Evolutionary conservation across 2,888 invertebrate species (phyloP).

Genomic region (Mechanitis messenoides): DNA sequence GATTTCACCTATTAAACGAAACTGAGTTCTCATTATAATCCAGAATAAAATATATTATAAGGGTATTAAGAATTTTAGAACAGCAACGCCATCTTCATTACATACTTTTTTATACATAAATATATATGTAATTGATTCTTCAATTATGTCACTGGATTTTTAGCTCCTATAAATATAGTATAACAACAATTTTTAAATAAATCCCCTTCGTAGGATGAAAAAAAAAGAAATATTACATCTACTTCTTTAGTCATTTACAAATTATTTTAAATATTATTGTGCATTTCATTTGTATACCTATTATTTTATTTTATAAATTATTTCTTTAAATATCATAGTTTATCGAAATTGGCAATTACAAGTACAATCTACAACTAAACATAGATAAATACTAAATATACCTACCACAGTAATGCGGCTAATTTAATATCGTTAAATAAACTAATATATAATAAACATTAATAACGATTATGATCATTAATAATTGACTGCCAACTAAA

Average conservation of each 20-base stretch:
- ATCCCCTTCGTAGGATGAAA: not conserved
- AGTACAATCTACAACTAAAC: not conserved
- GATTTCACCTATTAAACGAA: too few relatives aligned
- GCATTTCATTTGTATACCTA: slow-evolving; percentile 7
- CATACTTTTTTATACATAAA: too few relatives aligned
- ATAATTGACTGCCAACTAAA: slow-evolving; percentile 55
- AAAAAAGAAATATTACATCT: not conserved
- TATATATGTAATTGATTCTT: too few relatives aligned
- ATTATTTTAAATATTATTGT: slow-evolving; percentile 1
- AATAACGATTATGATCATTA: slow-evolving; percentile 54
- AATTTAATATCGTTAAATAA: slow-evolving; percentile 32
- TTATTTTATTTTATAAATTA: not conserved
- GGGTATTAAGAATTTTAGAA: too few relatives aligned
- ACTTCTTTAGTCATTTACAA: not conserved
- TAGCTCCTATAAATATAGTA: too few relatives aligned
- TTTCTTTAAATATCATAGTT: not conserved
- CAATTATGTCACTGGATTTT: too few relatives aligned
- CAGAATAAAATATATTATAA: too few relatives aligned
- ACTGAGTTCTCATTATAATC: too few relatives aligned
- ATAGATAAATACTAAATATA: not conserved
- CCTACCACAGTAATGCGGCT: slow-evolving; percentile 3
- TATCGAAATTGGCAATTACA: not conserved
- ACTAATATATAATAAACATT: slow-evolving; percentile 45
- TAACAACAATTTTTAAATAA: too few relatives aligned
- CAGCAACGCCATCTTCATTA: too few relatives aligned